A percentile compares a stretch with the other conserved stretches of the same genome.
These are phyloP conservation scores for Sesamia nonagrioides DNA, from an alignment of 1,140 invertebrate genomes.

Conservation along the genomic window DNA sequence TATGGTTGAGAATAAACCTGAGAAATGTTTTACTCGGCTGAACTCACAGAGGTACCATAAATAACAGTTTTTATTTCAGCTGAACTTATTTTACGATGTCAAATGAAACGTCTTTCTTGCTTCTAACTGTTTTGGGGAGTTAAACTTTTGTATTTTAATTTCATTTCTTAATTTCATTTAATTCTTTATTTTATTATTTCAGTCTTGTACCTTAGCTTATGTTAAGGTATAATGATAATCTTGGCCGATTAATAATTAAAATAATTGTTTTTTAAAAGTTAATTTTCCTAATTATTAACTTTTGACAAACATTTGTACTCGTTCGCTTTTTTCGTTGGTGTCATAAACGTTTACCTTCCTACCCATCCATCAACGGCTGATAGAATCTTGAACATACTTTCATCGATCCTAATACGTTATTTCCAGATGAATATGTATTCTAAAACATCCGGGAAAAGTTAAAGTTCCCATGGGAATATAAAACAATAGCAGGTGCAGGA, in stretches of 20 bases:
- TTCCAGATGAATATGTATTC: conserved; percentile 28
- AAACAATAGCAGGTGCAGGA: conserved; percentile 45
- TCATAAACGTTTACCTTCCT: background rate
- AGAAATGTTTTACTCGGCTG: conserved; percentile 29
- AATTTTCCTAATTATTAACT: too few species aligned
- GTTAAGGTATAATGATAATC: too few species aligned
- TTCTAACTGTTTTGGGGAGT: background rate
- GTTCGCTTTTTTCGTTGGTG: too few species aligned
- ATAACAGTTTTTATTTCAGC: conserved; percentile 32
- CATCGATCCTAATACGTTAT: conserved; percentile 7
- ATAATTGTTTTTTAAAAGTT: too few species aligned
- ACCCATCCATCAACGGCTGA: background rate
- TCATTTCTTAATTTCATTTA: background rate
- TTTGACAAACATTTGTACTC: too few species aligned
- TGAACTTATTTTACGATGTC: conserved; percentile 13
- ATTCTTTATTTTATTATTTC: too few species aligned
- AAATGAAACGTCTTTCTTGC: background rate
- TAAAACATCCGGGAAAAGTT: conserved; percentile 43
- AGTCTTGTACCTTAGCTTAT: too few species aligned
- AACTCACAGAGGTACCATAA: conserved; percentile 21
- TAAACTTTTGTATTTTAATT: background rate
- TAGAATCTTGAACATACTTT: conserved; percentile 15
- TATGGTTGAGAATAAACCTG: background rate
- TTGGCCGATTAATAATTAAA: too few species aligned
- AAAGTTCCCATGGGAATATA: conserved; percentile 41